Evolutionary conservation across 2,797 vertebrate genomes (phyloP), one percentile per base, ranked within the genome.

Genomic region (Cryptoblepharus egeriae): DNA sequence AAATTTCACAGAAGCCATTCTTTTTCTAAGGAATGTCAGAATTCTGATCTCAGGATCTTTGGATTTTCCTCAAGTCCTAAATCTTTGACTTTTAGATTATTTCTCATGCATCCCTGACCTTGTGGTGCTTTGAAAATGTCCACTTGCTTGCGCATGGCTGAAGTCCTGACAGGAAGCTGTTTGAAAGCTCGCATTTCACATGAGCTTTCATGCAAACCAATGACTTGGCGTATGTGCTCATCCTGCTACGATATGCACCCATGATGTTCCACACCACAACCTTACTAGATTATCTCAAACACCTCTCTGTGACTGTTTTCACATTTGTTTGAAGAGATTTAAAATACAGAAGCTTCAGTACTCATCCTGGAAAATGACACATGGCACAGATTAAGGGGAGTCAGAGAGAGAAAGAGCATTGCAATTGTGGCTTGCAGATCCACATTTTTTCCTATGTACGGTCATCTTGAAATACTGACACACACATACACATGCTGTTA

Each of bases 351-450:
- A 35, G 81, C 75, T 91, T 81, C 71, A 13, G 86, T 93, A 82
- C 77, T 75, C 55, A 79, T 85, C 28, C 63, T 88, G 81, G 87
- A 91, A 93, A 91, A 92, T 80, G 82, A 89, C 79, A 79, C 92
- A 91, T 86, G 65, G 24, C 0, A 85, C 85, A 91, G 87, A 74
- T 91, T 58, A 58, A 58, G 18, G 6, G 57, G 49, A 52, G 49
- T 15, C 49, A 58, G 57, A 58, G 57, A 58, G 57, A 58, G 5
- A 58, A 24, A 58, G 57, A 58, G 57, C 22, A 24, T 8, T 89
- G 92, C 88, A 92, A 87, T 89, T 91, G 89, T 80, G 78, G 81
- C 80, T 88, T 92, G 52, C 64, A 90, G 88, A 86, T 93, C 60
- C 88, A 24, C 20, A 76, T 87, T 90, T 65, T 91, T 86, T 90